Base-by-base conservation (phyloP, 2,888 invertebrate species). In the Girardia tigrina region DNA sequence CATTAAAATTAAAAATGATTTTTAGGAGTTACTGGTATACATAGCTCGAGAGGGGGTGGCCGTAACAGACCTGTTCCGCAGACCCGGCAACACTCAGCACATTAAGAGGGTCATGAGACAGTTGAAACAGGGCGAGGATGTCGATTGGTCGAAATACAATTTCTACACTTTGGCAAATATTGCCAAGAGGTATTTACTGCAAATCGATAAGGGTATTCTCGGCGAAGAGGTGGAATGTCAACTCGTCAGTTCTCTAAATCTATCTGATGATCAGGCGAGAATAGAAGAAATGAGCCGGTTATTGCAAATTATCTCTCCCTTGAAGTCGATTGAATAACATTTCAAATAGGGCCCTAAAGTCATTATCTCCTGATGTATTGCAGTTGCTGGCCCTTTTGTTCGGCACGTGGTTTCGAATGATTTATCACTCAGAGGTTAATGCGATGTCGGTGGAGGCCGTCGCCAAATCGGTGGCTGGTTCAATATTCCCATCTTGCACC, bases 81-180 rank as follows among this genome's bases (percentile, higher is more conserved):
- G 83, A 2, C 83, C 83, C 23, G 84, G 84, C 42, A 84, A 84
- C 79, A 81, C 82, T 1, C 80, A 79, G 73, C 83, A 84, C 78
- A 80, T 81, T 28, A 79, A 82, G 72, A 78, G 80, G 28, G 82
- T 84, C 71, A 81, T 82, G 23, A 82, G 82, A 78, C 78, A 81
- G 29, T 77, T 84, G 78, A 80, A 80, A 20, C 83, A 83, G 77
- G 83, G 83, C 28, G 81, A 82, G 75, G 81, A 81, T 56, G 80
- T 83, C 71, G 81, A 81, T 75, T 82, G 81, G 78, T 79, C 80
- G 72, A 81, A 82, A 77, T 84, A 84, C 78, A 84, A 82, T 79
- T 82, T 95, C 78, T 94, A 95, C 85, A 97, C 97, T 28, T 93
- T 97, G 81, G 95, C 97, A 77, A 94, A 94, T 85, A 95, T 97